phyloP scores from a whole-genome alignment of 2,888 invertebrate species.

The Pelosia muscerda region DNA sequence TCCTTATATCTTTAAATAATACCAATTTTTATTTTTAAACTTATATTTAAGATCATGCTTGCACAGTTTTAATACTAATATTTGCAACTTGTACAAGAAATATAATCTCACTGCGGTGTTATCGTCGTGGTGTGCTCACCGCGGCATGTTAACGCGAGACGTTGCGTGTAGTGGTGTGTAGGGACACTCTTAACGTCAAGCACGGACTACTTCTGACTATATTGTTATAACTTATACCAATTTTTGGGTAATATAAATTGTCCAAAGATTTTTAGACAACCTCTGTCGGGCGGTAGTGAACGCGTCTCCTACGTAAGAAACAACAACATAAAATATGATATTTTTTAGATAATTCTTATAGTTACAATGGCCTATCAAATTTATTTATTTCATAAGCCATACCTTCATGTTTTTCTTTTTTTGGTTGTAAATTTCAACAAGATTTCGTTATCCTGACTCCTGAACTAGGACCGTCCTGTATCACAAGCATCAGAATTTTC shows the following conservation, averaged over 20 bases:
- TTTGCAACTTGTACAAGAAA: background rate
- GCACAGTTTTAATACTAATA: background rate
- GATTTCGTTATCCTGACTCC: too few relatives aligned
- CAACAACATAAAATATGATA: too few relatives aligned
- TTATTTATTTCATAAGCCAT: too few relatives aligned
- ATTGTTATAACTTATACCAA: background rate
- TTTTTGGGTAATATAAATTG: background rate
- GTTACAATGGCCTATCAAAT: too few relatives aligned
- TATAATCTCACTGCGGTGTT: constrained; percentile 1
- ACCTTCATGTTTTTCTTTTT: too few relatives aligned
- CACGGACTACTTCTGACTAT: background rate
- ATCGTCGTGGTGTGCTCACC: background rate
- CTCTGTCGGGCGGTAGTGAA: too few relatives aligned
- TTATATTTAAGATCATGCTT: background rate
- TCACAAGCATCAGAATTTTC: too few relatives aligned
- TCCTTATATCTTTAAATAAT: background rate
- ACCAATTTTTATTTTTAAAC: background rate
- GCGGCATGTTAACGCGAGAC: background rate
- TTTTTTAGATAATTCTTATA: too few relatives aligned
- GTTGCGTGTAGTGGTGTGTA: background rate
- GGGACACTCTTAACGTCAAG: background rate
- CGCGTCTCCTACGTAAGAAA: too few relatives aligned
- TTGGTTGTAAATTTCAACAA: too few relatives aligned
- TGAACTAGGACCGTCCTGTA: too few relatives aligned
- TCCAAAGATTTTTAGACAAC: background rate